Conservation (phyloP, 1,140 invertebrate species). For the Limonius californicus region DNA sequence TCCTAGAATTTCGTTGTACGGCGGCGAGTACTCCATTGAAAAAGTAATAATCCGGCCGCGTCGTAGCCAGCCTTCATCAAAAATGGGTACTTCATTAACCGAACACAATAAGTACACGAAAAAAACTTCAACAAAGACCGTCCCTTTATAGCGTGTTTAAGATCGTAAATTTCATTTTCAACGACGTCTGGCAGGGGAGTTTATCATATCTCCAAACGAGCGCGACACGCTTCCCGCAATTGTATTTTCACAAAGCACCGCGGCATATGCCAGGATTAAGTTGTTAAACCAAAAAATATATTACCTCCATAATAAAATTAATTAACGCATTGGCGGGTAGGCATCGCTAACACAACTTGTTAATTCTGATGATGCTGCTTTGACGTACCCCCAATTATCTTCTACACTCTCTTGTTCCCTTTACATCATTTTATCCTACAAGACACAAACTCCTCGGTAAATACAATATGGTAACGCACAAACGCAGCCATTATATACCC, state of each 20-base stretch:
- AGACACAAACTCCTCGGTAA: no score
- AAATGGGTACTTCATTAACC: constrained; percentile 11
- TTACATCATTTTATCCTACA: no score
- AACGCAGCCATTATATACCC: no score
- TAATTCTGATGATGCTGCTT: no score
- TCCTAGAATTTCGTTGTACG: no score
- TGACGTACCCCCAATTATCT: no score
- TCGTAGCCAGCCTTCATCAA: neutral
- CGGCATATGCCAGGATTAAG: constrained; percentile 31
- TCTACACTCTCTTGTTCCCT: no score
- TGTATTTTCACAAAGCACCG: constrained; percentile 31
- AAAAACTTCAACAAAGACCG: constrained; percentile 7
- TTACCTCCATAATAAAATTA: constrained; percentile 16
- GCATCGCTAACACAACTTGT: no score
- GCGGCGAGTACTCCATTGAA: no score
- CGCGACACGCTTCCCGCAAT: constrained; percentile 27
- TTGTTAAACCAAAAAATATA: constrained; percentile 31
- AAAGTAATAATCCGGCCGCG: neutral
- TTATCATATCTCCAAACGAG: constrained; percentile 29
- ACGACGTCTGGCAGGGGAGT: constrained; percentile 28
- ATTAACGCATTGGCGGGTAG: neutral
- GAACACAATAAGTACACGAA: constrained; percentile 3
- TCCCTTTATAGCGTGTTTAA: constrained; percentile 20
- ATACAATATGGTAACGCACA: no score
- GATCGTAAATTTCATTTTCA: constrained; percentile 28